Conservation (phyloP, 2,797 vertebrate genomes). For the Eulemur mongoz region DNA sequence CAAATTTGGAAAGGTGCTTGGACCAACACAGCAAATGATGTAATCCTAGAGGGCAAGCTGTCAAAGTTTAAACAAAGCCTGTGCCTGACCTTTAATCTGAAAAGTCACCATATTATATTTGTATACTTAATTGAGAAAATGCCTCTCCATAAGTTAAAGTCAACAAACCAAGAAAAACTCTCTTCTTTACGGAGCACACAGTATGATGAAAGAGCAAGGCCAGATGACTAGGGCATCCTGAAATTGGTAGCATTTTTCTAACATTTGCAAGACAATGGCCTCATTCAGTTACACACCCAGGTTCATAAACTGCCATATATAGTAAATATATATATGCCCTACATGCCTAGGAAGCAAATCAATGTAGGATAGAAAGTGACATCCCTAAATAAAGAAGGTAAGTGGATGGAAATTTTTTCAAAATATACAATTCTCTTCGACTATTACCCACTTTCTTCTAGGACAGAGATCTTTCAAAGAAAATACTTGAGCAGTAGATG, state of each 20-base stretch:
- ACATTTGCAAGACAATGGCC: background rate
- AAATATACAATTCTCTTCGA: background rate
- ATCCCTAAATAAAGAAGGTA: constrained; percentile 24
- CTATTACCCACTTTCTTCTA: background rate
- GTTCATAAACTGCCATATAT: background rate
- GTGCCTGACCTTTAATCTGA: background rate
- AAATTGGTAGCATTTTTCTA: background rate
- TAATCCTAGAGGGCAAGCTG: constrained; percentile 53
- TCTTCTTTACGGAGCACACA: background rate
- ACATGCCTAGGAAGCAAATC: background rate
- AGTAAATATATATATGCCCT: background rate
- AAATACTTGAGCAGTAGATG: background rate
- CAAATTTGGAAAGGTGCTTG: constrained; percentile 67
- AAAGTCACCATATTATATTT: background rate
- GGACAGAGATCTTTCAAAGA: background rate
- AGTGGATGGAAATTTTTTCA: background rate
- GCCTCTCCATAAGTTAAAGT: background rate
- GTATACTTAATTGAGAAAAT: background rate
- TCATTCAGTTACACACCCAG: background rate
- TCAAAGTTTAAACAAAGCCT: constrained; percentile 52
- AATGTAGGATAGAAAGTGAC: background rate
- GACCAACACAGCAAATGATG: constrained; percentile 52
- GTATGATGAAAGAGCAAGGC: background rate
- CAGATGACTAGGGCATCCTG: background rate
- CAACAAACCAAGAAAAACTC: background rate